A percentile compares a stretch with the other conserved stretches of the same genome.
phyloP scores from a whole-genome alignment of 2,113 vertebrate species.

The Erythrocercus mccallii region DNA sequence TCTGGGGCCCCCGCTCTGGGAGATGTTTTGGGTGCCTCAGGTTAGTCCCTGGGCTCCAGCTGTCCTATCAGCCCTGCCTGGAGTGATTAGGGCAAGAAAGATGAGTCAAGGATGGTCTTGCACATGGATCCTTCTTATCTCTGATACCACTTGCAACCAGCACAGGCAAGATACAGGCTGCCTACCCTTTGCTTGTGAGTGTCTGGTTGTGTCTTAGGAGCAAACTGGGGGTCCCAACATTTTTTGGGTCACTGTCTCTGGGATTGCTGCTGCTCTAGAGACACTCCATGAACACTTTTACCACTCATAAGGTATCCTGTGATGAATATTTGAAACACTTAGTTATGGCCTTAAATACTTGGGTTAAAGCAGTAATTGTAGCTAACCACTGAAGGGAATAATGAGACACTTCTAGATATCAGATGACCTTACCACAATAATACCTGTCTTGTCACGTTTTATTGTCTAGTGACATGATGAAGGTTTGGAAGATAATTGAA shows the following conservation, averaged over 20 bases:
- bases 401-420: constrained; percentile 27
- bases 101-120: background rate
- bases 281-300: background rate
- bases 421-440: constrained; percentile 42
- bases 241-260: background rate
- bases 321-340: background rate
- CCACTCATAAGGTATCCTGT: background rate
- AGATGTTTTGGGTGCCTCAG: background rate
- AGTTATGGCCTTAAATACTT: background rate
- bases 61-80: background rate
- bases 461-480: constrained; percentile 27
- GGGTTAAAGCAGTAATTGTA: constrained; percentile 38
- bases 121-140: background rate
- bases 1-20: background rate
- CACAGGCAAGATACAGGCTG: background rate
- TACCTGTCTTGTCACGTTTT: constrained; percentile 49
- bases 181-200: background rate
- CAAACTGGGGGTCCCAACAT: background rate
- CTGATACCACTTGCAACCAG: background rate
- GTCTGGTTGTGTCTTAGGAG: background rate
- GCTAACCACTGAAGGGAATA: constrained; percentile 48
- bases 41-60: background rate
- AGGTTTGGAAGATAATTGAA: constrained; percentile 54
- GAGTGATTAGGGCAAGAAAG: background rate
- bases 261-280: background rate